Base-by-base conservation (phyloP, 2,888 invertebrate genomes). In the Xestia rhomboidea region DNA sequence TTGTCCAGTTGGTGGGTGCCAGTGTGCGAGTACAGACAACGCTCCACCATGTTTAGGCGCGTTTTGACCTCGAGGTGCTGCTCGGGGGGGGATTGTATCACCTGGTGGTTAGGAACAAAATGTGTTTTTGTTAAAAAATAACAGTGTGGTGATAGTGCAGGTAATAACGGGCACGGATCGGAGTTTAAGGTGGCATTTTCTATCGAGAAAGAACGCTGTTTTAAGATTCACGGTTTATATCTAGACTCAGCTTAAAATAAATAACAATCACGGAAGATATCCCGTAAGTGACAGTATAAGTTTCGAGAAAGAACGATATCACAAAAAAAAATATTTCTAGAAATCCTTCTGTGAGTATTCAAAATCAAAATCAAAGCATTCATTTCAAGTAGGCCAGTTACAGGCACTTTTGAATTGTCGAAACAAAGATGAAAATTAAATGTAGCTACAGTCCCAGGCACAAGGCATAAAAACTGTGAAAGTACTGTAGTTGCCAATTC, bases 11-110 rank as follows among this genome's bases (percentile, higher is more conserved):
- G 97, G 67, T 97, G 97, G 70, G 97, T 95, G 87, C 97, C 96
- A 73, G 96, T 94, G 93, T 98, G 97, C n/a, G 97, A 97, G 91
- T 98, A 97, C 78, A 98, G 93, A 86, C 98, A 98, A 78, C 97
- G 97, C 86, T 98, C 95, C 0, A 97, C 98, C 75, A 98, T 88
- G 63, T 95, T 95, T 86, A 98, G 95, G 76, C 97, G 94, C 60
- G 97, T 97, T n/a, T 97, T 95, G 13, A 97, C 95, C 73, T 97
- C 97, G 69, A 97, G 90, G 57, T 97, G 93, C 66, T 97, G 95
- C 71, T 97, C 97, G 1, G 89, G 92, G 4, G 93, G 93, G 0
- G 95, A 93, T 84, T 95, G 93, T 24, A 96, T 86, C 64, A 96
- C 93, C 96, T 96, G 83, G 0, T 21, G 51, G 27, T 15, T 4